phyloP scores from a whole-genome alignment of 1,140 invertebrate genomes.

The Sminthurides bifidus region DNA sequence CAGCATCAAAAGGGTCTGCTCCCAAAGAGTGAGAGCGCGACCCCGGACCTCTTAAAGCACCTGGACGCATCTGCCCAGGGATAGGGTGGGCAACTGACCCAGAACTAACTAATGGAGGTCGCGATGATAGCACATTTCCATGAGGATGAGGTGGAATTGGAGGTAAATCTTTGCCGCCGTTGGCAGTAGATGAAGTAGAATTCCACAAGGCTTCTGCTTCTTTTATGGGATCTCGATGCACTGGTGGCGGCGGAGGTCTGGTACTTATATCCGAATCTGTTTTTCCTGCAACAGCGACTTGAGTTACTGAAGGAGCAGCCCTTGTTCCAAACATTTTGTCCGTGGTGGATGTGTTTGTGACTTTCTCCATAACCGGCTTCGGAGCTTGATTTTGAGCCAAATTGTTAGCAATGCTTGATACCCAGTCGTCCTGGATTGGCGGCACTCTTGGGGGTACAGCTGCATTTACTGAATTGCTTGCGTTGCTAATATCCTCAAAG shows the following conservation, averaged over 20 bases:
- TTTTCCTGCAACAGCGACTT: too few species aligned
- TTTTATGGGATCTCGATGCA: background rate
- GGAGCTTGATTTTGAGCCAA: constrained; percentile 1
- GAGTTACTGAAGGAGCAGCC: background rate
- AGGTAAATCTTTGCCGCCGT: too few species aligned
- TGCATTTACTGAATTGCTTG: background rate
- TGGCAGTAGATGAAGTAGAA: background rate
- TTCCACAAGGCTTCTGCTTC: background rate
- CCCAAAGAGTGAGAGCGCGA: constrained; percentile 13
- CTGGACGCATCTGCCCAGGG: background rate
- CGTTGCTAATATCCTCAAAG: background rate
- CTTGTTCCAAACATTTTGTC: background rate
- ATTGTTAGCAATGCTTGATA: background rate
- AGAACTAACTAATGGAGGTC: background rate
- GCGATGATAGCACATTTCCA: background rate
- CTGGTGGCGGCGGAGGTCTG: background rate
- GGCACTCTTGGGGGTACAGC: background rate
- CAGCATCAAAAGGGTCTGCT: constrained; percentile 30
- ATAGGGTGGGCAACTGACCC: background rate
- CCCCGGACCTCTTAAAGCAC: background rate
- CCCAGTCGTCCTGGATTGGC: background rate
- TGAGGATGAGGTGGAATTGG: background rate
- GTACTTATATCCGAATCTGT: background rate
- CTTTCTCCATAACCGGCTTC: background rate
- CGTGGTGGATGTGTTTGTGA: background rate